Conservation (phyloP, 1,140 invertebrate genomes). For the Euwallacea similis region DNA sequence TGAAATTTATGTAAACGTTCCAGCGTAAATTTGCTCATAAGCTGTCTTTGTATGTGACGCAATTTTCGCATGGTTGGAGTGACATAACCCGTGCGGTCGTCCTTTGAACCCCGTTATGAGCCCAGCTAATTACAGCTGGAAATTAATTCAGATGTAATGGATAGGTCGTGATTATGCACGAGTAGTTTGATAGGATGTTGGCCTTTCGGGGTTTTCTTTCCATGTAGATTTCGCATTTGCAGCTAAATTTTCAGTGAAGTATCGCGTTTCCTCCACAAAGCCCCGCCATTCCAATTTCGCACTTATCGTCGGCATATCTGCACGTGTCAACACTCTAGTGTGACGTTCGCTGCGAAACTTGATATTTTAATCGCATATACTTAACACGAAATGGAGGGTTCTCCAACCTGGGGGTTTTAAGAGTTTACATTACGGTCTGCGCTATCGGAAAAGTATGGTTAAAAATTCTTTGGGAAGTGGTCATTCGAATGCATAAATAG, state of each 20-base stretch:
- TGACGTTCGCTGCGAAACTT: constrained; percentile 20
- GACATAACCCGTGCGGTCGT: constrained; percentile 16
- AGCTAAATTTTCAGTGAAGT: too few species aligned
- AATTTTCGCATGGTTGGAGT: constrained; percentile 14
- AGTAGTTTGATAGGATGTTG: too few species aligned
- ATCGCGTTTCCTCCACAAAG: not conserved
- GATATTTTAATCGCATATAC: constrained; percentile 26
- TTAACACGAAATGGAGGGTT: constrained; percentile 6
- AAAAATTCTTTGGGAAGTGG: too few species aligned
- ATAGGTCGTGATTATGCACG: too few species aligned
- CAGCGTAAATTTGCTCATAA: not conserved
- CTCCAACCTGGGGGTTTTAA: too few species aligned
- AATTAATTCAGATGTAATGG: too few species aligned
- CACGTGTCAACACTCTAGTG: constrained; percentile 14
- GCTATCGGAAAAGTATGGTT: not conserved
- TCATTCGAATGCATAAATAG: too few species aligned
- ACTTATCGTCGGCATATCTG: constrained; percentile 5
- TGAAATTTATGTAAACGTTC: constrained; percentile 11
- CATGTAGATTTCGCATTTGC: too few species aligned
- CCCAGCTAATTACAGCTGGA: constrained; percentile 22
- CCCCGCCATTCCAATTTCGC: not conserved
- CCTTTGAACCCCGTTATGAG: not conserved
- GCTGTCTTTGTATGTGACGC: constrained; percentile 12
- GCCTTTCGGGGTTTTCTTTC: too few species aligned
- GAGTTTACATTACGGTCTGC: not conserved